Evolutionary conservation across 2,113 vertebrate species (phyloP), one percentile per base, ranked within the genome.

Genomic region (Platysternon megacephalum): DNA sequence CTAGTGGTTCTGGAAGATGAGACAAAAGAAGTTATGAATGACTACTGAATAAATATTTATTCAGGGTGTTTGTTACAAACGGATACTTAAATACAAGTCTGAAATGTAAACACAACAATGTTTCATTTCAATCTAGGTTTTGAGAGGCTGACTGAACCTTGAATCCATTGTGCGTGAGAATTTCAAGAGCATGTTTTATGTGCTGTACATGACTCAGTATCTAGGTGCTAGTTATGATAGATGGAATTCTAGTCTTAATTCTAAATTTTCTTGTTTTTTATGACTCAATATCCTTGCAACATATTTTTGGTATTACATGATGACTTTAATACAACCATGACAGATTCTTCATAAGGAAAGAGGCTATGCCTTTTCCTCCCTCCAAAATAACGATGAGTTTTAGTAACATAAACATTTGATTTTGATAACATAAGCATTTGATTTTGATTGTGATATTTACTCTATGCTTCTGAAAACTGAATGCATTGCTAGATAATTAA

Each of bases 221-320:
- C 4, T 68, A 49, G 35, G 16, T 51, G 14, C 49, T 7, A 10
- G 84, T 86, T 72, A 61, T 12, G 35, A 79, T 78, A 61, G 65
- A 35, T 39, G 2, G 19, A 56, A 12, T 84, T 24, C 82, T 74
- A 14, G 2, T 52, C 84, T 0, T 85, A 78, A 29, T 84, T 52
- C 4, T 79, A 19, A 55, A 83, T 96, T 58, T 28, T 39, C 42
- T 89, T 79, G 7, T 10, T 48, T 92, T 95, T 82, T 28, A 16
- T 32, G 58, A 26, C 26, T 24, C 87, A 85, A 24, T 79, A 58
- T 94, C 91, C 92, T 87, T 48, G 55, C 86, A 85, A 0, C 55
- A 4, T 93, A 44, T 29, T 88, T 93, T 91, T 90, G 26, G 4
- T 93, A 88, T 96, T 89, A 95, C 83, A 49, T 32, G 3, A 74